Conservation (phyloP, 2,113 vertebrate genomes). For the Macrotis lagotis region DNA sequence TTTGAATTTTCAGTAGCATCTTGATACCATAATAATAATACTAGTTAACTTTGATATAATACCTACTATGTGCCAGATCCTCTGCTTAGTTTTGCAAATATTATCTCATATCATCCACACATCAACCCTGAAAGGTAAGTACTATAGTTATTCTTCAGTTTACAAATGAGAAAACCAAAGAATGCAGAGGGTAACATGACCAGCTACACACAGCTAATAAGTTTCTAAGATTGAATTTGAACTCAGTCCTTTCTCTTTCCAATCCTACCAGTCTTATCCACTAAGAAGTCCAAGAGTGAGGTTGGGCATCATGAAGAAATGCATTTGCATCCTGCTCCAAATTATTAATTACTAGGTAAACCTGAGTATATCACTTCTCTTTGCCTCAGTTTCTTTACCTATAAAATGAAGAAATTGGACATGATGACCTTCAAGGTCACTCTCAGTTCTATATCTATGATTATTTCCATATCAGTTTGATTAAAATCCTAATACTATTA, state of each 20-base stretch:
- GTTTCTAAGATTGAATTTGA: neutral
- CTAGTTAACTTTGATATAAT: neutral
- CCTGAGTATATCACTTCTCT: neutral
- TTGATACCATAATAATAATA: neutral
- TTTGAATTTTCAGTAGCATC: constrained; percentile 54
- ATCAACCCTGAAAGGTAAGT: neutral
- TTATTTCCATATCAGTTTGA: neutral
- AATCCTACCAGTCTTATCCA: neutral
- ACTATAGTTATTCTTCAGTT: neutral
- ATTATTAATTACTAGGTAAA: neutral
- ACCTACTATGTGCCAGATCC: neutral
- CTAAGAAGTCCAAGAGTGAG: neutral
- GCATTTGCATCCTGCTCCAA: neutral
- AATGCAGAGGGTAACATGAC: neutral
- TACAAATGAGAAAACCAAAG: neutral
- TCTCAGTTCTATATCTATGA: neutral
- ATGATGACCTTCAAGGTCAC: neutral
- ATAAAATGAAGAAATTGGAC: neutral
- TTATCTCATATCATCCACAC: neutral
- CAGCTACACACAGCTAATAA: neutral
- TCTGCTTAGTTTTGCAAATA: neutral
- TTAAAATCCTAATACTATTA: neutral
- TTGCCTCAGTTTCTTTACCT: neutral
- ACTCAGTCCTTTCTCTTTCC: neutral
- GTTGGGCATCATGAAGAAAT: neutral